Conservation (phyloP, 2,888 invertebrate genomes). For the Nomada goodeniana region DNA sequence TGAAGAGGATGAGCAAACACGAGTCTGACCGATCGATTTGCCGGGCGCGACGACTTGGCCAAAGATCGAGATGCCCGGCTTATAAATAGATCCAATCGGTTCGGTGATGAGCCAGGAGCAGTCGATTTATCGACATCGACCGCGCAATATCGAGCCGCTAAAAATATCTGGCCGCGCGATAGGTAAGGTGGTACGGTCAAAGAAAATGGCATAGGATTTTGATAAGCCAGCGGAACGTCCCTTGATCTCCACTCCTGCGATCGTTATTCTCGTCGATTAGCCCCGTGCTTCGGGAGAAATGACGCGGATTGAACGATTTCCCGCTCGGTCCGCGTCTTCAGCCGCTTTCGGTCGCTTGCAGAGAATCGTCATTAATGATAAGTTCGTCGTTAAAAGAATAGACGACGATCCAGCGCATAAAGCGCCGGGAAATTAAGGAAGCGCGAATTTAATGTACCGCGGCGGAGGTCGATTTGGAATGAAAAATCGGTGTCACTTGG, state of each 20-base stretch:
- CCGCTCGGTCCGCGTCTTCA: background rate
- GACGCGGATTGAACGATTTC: background rate
- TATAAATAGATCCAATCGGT: constrained; percentile 57
- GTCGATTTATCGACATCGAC: constrained; percentile 55
- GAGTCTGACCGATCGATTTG: constrained; percentile 32
- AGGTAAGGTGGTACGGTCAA: constrained; percentile 5
- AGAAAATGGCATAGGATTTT: background rate
- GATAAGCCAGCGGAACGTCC: background rate
- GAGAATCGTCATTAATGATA: background rate
- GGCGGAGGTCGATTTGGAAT: background rate
- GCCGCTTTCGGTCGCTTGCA: background rate
- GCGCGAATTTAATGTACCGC: background rate
- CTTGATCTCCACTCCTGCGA: constrained; percentile 1
- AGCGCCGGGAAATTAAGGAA: background rate
- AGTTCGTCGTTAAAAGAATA: background rate
- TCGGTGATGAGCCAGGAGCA: constrained; percentile 46
- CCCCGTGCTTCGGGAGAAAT: background rate
- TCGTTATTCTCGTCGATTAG: background rate
- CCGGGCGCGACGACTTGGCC: constrained; percentile 42
- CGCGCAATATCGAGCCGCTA: constrained; percentile 36
- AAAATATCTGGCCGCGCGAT: constrained; percentile 39
- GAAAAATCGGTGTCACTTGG: background rate
- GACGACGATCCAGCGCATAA: too few species aligned
- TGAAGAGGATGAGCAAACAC: constrained; percentile 52
- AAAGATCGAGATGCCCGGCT: constrained; percentile 59